Conservation (phyloP, 2,113 vertebrate species). For the Albula glossodonta region DNA sequence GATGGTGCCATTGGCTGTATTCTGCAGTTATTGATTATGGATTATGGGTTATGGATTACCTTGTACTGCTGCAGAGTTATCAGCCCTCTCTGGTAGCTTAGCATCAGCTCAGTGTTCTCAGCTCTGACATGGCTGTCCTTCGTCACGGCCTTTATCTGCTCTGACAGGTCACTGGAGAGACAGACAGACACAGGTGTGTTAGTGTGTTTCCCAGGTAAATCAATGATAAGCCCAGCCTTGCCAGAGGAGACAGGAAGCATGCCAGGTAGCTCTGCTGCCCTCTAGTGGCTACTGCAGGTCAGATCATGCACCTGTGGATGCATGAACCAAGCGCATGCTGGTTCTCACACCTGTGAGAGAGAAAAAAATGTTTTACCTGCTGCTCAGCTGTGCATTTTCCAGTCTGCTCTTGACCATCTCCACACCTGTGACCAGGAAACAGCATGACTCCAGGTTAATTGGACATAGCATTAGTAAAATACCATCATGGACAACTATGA, state of each 20-base stretch:
- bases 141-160: slow-evolving; percentile 84
- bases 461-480: not conserved
- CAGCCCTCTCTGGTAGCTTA: slow-evolving; percentile 83
- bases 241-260: not conserved
- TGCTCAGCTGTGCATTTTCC: not conserved
- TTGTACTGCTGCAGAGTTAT: slow-evolving; percentile 68
- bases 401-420: slow-evolving; percentile 3
- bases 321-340: not conserved
- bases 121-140: slow-evolving; percentile 84
- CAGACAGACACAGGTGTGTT: not conserved
- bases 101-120: slow-evolving; percentile 86
- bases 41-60: not conserved
- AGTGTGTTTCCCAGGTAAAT: no score
- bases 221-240: no score
- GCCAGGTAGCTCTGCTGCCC: not conserved
- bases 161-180: slow-evolving; percentile 78
- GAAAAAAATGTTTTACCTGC: not conserved
- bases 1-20: not conserved
- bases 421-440: not conserved
- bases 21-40: not conserved
- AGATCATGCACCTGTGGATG: no score
- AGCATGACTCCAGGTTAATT: not conserved
- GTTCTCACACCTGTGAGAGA: not conserved
- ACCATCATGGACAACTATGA: no score
- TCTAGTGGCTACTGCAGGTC: no score